Evolutionary conservation across 2,888 invertebrate species (phyloP), one percentile per base, ranked within the genome.

Genomic region (Papilio elwesi): DNA sequence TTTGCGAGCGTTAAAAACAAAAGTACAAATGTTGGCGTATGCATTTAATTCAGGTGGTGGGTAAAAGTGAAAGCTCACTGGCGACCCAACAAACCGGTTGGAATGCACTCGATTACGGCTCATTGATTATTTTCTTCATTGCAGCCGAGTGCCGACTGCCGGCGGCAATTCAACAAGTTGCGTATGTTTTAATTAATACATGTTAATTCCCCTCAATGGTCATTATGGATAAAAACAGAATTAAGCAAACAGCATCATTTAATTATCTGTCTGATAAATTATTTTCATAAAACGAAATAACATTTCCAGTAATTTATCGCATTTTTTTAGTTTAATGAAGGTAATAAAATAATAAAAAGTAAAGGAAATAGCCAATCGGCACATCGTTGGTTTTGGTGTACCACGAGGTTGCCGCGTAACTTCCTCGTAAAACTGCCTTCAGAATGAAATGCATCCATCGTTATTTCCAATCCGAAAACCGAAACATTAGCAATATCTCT

Each of bases 51-150:
- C 43, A 47, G 43, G 48, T 47, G 76, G 73, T 73, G 73, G 75
- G 74, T 79, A 77, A 82, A 83, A 84, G 83, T 83, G 80, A 83
- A 84, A 84, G 80, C 76, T 77, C 70, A 64, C 74, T 74, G 79
- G 78, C 77, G 78, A 79, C 78, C 80, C 74, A 78, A 76, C 80
- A 77, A 83, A 82, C 82, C 79, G 79, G 79, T 75, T 78, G 76
- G 75, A 78, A 75, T 71, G 78, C 77, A 77, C 79, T 78, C 78
- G 78, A 76, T 77, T 78, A 79, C 81, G 80, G 82, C 80, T 79
- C 79, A 82, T 81, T 81, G 78, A 76, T 78, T 78, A 80, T 77
- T 80, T 79, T 80, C 78, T 80, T 78, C 73, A 76, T 76, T 76
- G 76, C 71, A 74, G 64, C 36, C 74, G 75, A 77, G 55, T 70